phyloP scores from a whole-genome alignment of 1,140 invertebrate species.

The Drosophila funebris region DNA sequence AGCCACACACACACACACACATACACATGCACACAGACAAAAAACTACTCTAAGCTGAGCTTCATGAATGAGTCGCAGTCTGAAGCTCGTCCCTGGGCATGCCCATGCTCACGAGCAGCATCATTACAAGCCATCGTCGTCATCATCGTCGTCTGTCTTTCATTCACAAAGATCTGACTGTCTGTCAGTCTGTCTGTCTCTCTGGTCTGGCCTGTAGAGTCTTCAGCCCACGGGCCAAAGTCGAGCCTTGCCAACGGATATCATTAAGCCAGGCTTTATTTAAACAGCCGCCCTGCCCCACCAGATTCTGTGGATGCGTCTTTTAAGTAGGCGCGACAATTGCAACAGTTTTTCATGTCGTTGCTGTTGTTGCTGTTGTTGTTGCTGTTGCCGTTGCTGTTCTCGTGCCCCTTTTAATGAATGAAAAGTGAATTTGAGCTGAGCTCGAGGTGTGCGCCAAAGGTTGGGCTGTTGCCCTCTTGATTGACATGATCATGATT shows the following conservation, averaged over 20 bases:
- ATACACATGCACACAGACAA: constrained; percentile 17
- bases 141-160: constrained; percentile 58
- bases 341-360: constrained; percentile 69
- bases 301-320: constrained; percentile 31
- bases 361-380: constrained; percentile 4
- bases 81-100: constrained; percentile 34
- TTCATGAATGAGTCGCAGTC: constrained; percentile 72
- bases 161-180: constrained; percentile 55
- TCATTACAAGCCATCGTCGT: constrained; percentile 55
- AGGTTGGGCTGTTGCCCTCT: constrained; percentile 55
- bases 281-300: constrained; percentile 35
- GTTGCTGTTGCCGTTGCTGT: not conserved
- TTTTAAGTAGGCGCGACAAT: constrained; percentile 80
- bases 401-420: constrained; percentile 50
- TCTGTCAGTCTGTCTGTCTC: constrained; percentile 36
- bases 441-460: constrained; percentile 55
- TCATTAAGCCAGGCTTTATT: constrained; percentile 80
- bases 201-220: no score
- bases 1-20: constrained; percentile 49
- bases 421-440: constrained; percentile 55
- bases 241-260: constrained; percentile 63
- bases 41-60: constrained; percentile 50
- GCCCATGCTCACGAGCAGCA: constrained; percentile 37
- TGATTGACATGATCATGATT: constrained; percentile 83
- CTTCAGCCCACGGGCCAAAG: constrained; percentile 54